A percentile compares a stretch with the other conserved stretches of the same genome.
Evolutionary conservation across 2,113 vertebrate genomes (phyloP).

Genomic region (Myanophis thanlyinensis): DNA sequence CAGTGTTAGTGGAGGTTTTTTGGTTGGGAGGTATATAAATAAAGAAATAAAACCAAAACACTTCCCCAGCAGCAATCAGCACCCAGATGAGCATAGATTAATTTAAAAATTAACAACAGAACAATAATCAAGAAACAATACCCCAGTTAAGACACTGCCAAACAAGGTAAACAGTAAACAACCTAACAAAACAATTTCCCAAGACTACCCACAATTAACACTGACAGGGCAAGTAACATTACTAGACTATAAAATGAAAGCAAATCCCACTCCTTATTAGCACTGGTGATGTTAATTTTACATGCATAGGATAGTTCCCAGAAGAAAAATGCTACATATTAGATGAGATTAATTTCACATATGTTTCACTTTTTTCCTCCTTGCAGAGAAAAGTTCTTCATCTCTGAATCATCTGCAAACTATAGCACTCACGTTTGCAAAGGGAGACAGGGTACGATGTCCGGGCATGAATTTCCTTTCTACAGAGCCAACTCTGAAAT

Average conservation of each 20-base stretch:
- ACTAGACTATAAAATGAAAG: background rate
- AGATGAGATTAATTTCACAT: background rate
- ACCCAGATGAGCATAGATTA: background rate
- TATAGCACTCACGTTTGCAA: constrained; percentile 18
- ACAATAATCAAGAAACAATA: background rate
- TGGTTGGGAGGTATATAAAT: too few species aligned
- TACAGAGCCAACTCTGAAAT: constrained; percentile 59
- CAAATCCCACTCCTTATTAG: background rate
- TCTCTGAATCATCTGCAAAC: constrained; percentile 40
- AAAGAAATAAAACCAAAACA: too few species aligned
- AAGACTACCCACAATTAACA: too few species aligned
- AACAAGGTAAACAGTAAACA: too few species aligned
- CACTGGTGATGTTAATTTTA: background rate
- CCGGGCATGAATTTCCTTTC: constrained; percentile 52
- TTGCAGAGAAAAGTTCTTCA: constrained; percentile 56
- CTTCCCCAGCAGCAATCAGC: too few species aligned
- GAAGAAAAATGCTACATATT: background rate
- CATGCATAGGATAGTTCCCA: background rate
- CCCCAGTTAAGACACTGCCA: too few species aligned
- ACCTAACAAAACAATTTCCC: too few species aligned
- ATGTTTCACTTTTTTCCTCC: background rate
- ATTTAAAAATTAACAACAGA: background rate
- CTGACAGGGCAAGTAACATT: too few species aligned
- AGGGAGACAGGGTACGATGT: background rate
- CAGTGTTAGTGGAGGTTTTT: background rate